Conservation (phyloP, 2,797 vertebrate species). For the Peromyscus aztecus region DNA sequence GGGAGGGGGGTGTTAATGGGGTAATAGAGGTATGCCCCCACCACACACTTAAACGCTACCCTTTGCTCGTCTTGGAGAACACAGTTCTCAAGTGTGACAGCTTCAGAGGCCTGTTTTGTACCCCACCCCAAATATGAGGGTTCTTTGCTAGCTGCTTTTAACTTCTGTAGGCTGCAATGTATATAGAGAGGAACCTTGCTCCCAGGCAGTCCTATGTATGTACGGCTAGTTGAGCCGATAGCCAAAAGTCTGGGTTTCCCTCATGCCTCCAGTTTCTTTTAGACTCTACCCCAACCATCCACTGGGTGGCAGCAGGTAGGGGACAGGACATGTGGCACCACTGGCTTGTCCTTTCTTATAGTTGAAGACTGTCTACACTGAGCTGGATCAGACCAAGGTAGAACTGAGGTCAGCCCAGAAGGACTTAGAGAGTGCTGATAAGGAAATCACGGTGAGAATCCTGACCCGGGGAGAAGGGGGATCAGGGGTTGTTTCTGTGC, state of each 20-base stretch:
- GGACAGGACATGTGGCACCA: background rate
- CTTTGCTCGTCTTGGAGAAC: background rate
- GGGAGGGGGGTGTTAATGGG: background rate
- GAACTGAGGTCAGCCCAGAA: constrained; percentile 93
- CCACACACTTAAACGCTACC: background rate
- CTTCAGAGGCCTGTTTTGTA: background rate
- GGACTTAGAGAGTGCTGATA: constrained; percentile 94
- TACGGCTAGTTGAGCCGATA: background rate
- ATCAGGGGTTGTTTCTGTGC: constrained; percentile 14
- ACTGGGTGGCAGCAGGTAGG: background rate
- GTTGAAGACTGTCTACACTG: constrained; percentile 91
- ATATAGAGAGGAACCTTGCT: background rate
- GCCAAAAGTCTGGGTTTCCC: background rate
- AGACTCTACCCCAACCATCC: background rate
- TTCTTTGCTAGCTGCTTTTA: background rate
- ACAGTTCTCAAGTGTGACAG: background rate
- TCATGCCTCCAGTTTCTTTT: background rate
- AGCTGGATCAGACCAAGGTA: constrained; percentile 90
- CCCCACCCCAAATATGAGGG: background rate
- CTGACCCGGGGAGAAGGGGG: constrained; percentile 59
- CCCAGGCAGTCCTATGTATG: background rate
- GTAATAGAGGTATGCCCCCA: background rate
- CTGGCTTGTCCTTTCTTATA: constrained; percentile 80
- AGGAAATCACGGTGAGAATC: constrained; percentile 92
- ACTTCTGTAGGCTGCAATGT: background rate